These are phyloP conservation scores for Lycophotia porphyrea DNA, from an alignment of 2,888 invertebrate species.

Conservation along the genomic window DNA sequence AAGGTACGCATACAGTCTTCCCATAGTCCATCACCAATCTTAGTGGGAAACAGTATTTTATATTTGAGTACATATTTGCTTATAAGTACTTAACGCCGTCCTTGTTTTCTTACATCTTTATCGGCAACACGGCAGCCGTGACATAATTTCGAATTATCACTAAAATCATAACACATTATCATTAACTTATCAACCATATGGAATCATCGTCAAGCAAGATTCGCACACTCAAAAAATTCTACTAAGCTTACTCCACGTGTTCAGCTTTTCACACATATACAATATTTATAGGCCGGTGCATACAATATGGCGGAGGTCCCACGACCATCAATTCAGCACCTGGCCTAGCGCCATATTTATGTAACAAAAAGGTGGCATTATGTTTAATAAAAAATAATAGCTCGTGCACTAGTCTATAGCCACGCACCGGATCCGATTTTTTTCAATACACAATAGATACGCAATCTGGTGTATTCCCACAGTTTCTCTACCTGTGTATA, in stretches of 20 bases:
- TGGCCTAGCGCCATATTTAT: constrained; percentile 60
- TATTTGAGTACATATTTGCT: not conserved
- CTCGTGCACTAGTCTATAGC: constrained; percentile 68
- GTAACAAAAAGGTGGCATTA: constrained; percentile 46
- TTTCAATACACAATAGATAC: constrained; percentile 52
- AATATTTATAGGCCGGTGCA: not conserved
- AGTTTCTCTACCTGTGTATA: constrained; percentile 76
- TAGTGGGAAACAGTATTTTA: not conserved
- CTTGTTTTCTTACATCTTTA: constrained; percentile 35
- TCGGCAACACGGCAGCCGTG: constrained; percentile 44
- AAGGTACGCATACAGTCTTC: not conserved
- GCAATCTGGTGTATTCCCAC: constrained; percentile 73
- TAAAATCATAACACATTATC: constrained; percentile 38
- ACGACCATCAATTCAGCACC: constrained; percentile 55
- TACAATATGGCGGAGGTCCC: constrained; percentile 49
- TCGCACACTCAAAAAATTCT: not conserved
- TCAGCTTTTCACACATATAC: constrained; percentile 8
- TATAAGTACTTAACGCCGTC: not conserved
- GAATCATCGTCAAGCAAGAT: constrained; percentile 19
- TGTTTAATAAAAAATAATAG: constrained; percentile 61
- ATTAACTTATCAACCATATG: constrained; percentile 49
- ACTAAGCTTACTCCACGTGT: not conserved
- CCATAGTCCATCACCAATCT: not conserved
- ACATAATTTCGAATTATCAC: constrained; percentile 60
- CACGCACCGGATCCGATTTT: constrained; percentile 45